Evolutionary conservation across 1,140 invertebrate genomes (phyloP), one percentile per base, ranked within the genome.

Genomic region (Drosophila kanapiae): DNA sequence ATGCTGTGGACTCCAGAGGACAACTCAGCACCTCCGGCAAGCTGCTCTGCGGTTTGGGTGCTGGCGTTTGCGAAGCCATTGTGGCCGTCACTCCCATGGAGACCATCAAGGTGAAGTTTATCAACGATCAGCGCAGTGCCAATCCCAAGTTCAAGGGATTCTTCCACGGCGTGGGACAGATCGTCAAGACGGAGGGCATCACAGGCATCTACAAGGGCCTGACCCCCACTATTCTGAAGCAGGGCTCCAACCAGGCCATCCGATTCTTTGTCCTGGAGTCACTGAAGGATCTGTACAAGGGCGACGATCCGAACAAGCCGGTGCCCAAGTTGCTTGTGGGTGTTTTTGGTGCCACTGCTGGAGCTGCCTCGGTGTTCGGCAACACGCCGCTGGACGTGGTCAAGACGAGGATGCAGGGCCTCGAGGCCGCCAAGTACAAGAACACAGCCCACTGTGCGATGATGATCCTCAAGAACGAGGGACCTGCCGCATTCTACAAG

Each of bases 71-170:
- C 69, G 99, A 93, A 94, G 99, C 99, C 16, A 96, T 99, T 78
- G 96, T 99, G 71, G 98, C 97, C 6, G 99, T 99, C 0, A 99
- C 99, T 0, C 99, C 99, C 5, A 99, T 99, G 99, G 99, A 99
- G 94, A 99, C 99, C 0, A 94, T 99, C 51, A 99, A 99, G 95
- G 99, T 99, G 31, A 99, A 99, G 94, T 99, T 99, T 93, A 99
- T 99, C 86, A 98, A 99, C 92, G 99, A 99, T 93, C 98, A 98
- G 94, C 95, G 98, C 80, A 97, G 96, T 42, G 95, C 96, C 13
- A 98, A 98, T 87, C 31, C 31, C 31, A 6, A 31, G 31, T 31
- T 7, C 31, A 31, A 31, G 31, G 31, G 31, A 6, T 31, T 31
- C 31, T 3, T 6, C 31, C 31, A 31, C 93, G 99, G 99, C 23